Conservation (phyloP, 2,113 vertebrate species). For the Hymenochirus boettgeri region DNA sequence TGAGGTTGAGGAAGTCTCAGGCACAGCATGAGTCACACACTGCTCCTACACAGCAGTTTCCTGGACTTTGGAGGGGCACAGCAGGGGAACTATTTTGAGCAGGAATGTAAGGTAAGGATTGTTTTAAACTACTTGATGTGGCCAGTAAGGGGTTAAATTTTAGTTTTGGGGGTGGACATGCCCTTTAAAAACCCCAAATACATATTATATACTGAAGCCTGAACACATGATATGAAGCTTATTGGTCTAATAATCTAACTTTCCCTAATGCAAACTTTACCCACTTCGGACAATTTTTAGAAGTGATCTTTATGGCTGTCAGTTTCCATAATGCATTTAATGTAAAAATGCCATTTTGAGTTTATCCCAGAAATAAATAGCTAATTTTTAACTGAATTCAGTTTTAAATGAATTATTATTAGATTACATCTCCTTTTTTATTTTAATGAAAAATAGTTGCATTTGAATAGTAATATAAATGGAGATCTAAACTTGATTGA, state of each 20-base stretch:
- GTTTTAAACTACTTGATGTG: too few species aligned
- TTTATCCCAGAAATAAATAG: background rate
- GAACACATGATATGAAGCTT: too few species aligned
- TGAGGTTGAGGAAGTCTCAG: too few species aligned
- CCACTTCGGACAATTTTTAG: slow-evolving; percentile 19
- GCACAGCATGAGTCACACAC: too few species aligned
- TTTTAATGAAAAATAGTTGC: slow-evolving; percentile 8
- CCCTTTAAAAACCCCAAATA: too few species aligned
- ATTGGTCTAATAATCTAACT: background rate
- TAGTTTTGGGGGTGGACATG: too few species aligned
- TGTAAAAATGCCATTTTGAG: slow-evolving; percentile 11
- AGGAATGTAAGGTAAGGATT: too few species aligned
- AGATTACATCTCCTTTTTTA: slow-evolving; percentile 10
- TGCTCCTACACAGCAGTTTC: too few species aligned
- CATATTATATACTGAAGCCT: too few species aligned
- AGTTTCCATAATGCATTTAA: slow-evolving; percentile 17
- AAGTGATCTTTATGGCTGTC: slow-evolving; percentile 30
- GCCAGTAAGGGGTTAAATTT: too few species aligned
- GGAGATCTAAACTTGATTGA: slow-evolving; percentile 9
- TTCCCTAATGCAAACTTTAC: background rate
- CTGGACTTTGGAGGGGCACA: too few species aligned
- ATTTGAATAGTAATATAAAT: slow-evolving; percentile 2
- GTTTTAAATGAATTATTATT: slow-evolving; percentile 18
- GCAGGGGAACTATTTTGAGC: too few species aligned
- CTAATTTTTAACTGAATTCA: slow-evolving; percentile 6